Evolutionary conservation across 1,140 invertebrate genomes (phyloP), one percentile per base, ranked within the genome.

Genomic region (Aphis craccivora): DNA sequence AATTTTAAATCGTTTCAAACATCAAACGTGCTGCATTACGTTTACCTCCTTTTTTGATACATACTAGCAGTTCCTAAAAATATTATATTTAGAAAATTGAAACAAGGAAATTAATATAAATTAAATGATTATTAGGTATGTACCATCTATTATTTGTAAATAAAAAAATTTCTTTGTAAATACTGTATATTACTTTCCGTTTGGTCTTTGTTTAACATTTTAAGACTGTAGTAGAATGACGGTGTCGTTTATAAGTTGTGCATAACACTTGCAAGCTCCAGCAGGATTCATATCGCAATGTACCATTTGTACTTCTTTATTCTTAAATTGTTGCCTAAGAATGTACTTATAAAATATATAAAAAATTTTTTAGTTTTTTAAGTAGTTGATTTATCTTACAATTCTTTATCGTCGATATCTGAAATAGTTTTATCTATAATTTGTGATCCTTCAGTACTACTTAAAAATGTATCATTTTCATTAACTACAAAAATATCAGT

Each of bases 261-360:
- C 81, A 55, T 22, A 93, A 86, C 25, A 86, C 91, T 55, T 93
- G 81, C 43, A 93, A 84, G 91, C 40, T 55, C 91, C 91, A 23
- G 86, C 51, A 53, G 91, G 91, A n/a, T 93, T 93, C 91, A 93
- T 93, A 53, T 86, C 23, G 43, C 91, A 93, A 40, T 86, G 48
- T 22, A 48, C n/a, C 55, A 55, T 55, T 93, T 86, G n/a, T 8
- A 93, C 91, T n/a, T 48, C 23, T 43, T 53, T 37, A 86, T 53
- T 14, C 5, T 83, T 53, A 84, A 35, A 83, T 40, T 51, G 67
- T 51, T 83, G 40, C 8, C 91, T 93, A 53, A 51, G 43, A 53
- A 84, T 83, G 0, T 6, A 93, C 40, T 8, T 30, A 55, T 48
- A 45, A 67, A 45, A 30, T 83, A n/a, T 48, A 37, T 83, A 83